Percentiles rank a stretch among this genome's conserved stretches.
These are phyloP conservation scores for Ophraella communa DNA, from an alignment of 2,888 invertebrate species.

Conservation along the genomic window DNA sequence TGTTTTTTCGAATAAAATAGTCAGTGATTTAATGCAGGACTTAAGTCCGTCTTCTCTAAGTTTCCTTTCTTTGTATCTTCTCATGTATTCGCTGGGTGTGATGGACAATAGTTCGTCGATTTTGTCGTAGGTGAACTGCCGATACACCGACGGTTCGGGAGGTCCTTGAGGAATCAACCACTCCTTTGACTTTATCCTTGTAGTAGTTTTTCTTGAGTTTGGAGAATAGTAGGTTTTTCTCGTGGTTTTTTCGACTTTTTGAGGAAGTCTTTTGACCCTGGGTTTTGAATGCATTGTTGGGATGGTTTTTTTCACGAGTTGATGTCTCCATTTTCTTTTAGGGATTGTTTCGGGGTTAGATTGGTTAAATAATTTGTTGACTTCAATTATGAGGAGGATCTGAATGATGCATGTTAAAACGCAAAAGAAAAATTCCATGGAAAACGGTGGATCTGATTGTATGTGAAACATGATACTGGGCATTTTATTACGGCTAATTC, in stretches of 20 bases:
- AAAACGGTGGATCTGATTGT: slow-evolving; percentile 51
- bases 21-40: slow-evolving; percentile 51
- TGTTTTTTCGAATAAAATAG: slow-evolving; percentile 49
- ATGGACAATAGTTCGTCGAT: slow-evolving; percentile 49
- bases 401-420: slow-evolving; percentile 47
- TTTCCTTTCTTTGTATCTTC: slow-evolving; percentile 51
- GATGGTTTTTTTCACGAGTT: slow-evolving; percentile 35
- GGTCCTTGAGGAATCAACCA: slow-evolving; percentile 34
- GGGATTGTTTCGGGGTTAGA: slow-evolving; percentile 41
- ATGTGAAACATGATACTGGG: slow-evolving; percentile 50
- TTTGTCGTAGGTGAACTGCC: slow-evolving; percentile 37
- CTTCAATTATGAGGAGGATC: slow-evolving; percentile 47
- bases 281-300: slow-evolving; percentile 9
- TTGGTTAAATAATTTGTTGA: slow-evolving; percentile 44
- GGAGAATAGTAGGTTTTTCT: slow-evolving; percentile 32
- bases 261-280: slow-evolving; percentile 26
- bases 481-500: slow-evolving; percentile 44
- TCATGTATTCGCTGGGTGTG: slow-evolving; percentile 52
- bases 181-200: slow-evolving; percentile 33
- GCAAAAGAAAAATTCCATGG: slow-evolving; percentile 49
- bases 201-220: slow-evolving; percentile 25
- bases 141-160: slow-evolving; percentile 29
- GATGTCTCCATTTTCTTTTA: slow-evolving; percentile 37
- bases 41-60: slow-evolving; percentile 47
- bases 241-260: slow-evolving; percentile 36